Percentiles rank a stretch among this genome's conserved stretches.
Evolutionary conservation across 1,140 invertebrate species (phyloP).

Genomic region (Drosophila repleta): DNA sequence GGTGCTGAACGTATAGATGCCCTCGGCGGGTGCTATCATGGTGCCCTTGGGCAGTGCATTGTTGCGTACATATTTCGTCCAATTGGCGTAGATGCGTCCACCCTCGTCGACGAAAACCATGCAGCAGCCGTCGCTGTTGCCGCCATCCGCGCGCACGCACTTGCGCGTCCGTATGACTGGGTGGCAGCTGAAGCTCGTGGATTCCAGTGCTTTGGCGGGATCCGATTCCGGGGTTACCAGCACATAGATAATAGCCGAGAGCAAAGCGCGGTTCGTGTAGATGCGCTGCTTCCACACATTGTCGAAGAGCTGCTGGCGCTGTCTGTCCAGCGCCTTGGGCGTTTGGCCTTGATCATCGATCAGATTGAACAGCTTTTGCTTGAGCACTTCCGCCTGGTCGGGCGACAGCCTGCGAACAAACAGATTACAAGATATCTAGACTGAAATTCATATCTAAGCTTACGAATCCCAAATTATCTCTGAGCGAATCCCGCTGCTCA

Average conservation of each 20-base stretch:
- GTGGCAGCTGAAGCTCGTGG: slow-evolving; percentile 65
- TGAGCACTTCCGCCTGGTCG: slow-evolving; percentile 58
- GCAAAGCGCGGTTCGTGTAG: slow-evolving; percentile 66
- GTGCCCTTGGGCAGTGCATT: slow-evolving; percentile 67
- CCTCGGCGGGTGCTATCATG: slow-evolving; percentile 68
- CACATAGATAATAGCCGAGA: slow-evolving; percentile 76
- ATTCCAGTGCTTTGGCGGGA: slow-evolving; percentile 44
- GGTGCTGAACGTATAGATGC: slow-evolving; percentile 60
- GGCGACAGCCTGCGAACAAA: slow-evolving; percentile 40
- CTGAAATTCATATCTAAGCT: slow-evolving; percentile 21
- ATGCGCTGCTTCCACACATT: slow-evolving; percentile 73
- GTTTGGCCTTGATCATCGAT: slow-evolving; percentile 32
- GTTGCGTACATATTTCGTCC: slow-evolving; percentile 57
- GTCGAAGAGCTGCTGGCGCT: slow-evolving; percentile 54
- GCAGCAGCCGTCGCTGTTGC: slow-evolving; percentile 68
- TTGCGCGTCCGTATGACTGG: slow-evolving; percentile 73
- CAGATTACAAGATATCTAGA: neutral
- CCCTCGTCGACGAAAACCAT: slow-evolving; percentile 78
- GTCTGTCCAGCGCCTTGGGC: slow-evolving; percentile 27
- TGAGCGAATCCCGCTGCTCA: slow-evolving; percentile 53
- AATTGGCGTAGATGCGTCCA: slow-evolving; percentile 70
- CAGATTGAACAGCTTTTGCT: slow-evolving; percentile 64
- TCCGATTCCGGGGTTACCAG: slow-evolving; percentile 61
- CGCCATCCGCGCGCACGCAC: slow-evolving; percentile 42
- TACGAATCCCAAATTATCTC: slow-evolving; percentile 81